These are phyloP conservation scores for Pristionchus mayeri DNA, from an alignment of 2,888 invertebrate species.

Conservation along the genomic window DNA sequence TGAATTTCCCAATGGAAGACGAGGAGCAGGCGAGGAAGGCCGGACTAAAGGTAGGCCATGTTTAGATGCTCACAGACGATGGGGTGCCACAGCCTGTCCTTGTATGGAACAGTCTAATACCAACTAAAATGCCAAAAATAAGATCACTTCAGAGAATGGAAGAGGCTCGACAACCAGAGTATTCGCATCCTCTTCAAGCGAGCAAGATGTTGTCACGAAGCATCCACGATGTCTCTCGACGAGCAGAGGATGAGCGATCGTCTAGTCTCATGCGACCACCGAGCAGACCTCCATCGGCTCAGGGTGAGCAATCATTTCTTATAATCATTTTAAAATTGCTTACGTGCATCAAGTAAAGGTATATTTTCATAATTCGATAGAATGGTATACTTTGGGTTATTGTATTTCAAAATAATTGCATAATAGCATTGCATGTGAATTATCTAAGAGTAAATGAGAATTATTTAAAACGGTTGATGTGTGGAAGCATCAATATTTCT, in stretches of 20 bases:
- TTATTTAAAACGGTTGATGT: background rate
- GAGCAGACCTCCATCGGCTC: constrained; percentile 42
- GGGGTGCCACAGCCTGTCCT: no score
- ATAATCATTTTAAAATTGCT: background rate
- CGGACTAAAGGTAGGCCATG: background rate
- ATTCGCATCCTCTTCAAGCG: constrained; percentile 49
- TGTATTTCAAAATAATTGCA: no score
- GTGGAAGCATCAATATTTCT: background rate
- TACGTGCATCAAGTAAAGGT: no score
- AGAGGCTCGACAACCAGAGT: constrained; percentile 20
- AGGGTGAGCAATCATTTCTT: constrained; percentile 20
- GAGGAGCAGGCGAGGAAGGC: constrained; percentile 53
- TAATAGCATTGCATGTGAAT: no score
- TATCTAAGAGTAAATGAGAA: no score
- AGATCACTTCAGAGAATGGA: constrained; percentile 45
- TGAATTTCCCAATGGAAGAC: constrained; percentile 59
- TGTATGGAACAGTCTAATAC: no score
- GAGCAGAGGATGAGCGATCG: constrained; percentile 42
- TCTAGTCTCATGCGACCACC: constrained; percentile 32
- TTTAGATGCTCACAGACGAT: no score
- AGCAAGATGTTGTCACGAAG: constrained; percentile 42
- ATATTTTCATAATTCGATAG: no score
- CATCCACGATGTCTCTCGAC: constrained; percentile 34
- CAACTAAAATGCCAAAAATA: no score
- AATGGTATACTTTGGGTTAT: no score